Conservation (phyloP, 1,140 invertebrate genomes). For the fruit fly (Drosophila melanogaster) region Release_6_plus_ISO1_MT NT_033779.5:1720001-1720500, state of each 20-base stretch:
- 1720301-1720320: conserved; percentile 27
- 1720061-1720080: conserved; percentile 16
- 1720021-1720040: neutral
- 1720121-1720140: conserved; percentile 32
- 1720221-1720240: conserved; percentile 22
- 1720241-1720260: conserved; percentile 7
- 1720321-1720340: conserved; percentile 39
- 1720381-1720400: conserved; percentile 16
- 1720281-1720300: conserved; percentile 39
- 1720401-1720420: neutral
- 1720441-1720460: conserved; percentile 42
- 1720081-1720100: conserved; percentile 22
- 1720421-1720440: neutral
- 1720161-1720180: conserved; percentile 54
- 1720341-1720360: conserved; percentile 14
- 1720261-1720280: conserved; percentile 25
- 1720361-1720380: conserved; percentile 37
- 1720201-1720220: conserved; percentile 32
- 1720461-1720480: conserved; percentile 38
- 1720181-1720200: conserved; percentile 47
- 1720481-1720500: conserved; percentile 25
- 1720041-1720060: conserved; percentile 12
- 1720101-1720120: conserved; percentile 11
- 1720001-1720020: conserved; percentile 14
- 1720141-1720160: conserved; percentile 29